These are phyloP conservation scores for Lasioglossum villosulum DNA, from an alignment of 2,888 invertebrate genomes.

Conservation along the genomic window DNA sequence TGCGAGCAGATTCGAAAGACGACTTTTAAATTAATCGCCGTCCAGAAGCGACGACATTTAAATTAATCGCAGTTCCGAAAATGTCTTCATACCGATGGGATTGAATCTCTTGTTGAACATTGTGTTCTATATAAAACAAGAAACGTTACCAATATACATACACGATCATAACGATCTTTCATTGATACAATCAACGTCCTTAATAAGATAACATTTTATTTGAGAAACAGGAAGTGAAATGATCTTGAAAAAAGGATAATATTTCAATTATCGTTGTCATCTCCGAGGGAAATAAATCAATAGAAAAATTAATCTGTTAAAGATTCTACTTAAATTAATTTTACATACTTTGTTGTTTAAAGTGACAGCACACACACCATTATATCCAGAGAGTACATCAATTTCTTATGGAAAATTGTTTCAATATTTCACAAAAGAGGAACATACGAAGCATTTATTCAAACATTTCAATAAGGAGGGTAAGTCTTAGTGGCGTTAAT, in stretches of 20 bases:
- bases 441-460: no score
- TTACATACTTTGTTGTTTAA: no score
- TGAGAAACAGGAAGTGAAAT: background rate
- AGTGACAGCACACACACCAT: no score
- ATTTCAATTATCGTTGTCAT: background rate
- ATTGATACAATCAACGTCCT: background rate
- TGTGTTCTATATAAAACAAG: background rate
- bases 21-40: background rate
- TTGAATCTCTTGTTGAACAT: background rate
- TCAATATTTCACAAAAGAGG: no score
- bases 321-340: no score
- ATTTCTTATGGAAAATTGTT: no score
- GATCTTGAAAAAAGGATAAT: background rate
- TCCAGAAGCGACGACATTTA: background rate
- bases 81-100: background rate
- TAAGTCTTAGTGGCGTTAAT: no score
- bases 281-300: background rate
- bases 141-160: background rate
- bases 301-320: no score
- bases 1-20: background rate
- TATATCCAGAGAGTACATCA: no score
- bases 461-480: no score
- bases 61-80: background rate
- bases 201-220: background rate
- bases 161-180: background rate